Evolutionary conservation across 2,888 invertebrate species (phyloP), one percentile per base, ranked within the genome.

Genomic region (Galeopsomyia nigrocyanea): DNA sequence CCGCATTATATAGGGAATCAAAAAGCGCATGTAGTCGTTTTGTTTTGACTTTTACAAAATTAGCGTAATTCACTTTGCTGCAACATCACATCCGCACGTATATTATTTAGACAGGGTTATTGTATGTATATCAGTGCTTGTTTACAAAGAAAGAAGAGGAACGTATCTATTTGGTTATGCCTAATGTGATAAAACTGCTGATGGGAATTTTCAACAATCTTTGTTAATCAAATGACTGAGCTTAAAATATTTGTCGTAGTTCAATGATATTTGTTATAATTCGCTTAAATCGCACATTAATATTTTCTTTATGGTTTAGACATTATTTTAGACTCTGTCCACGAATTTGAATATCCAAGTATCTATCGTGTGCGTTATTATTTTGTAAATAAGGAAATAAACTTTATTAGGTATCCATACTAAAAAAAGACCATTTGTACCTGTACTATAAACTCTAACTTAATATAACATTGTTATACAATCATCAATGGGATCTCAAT

Each of bases 181-280:
- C 39, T 39, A 39, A 39, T 39, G 39, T 39, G 39, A 39, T 39
- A 39, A 39, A 39, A 39, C 39, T 39, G 10, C 5, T 39, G 39
- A 55, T 68, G 9, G 0, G 26, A 61, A 53, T 61, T 21, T 26
- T 16, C 61, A 68, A 46, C 13, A 61, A 68, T 67, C 58, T 53
- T 21, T 46, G 47, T 68, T 60, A 61, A 47, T 51, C 5, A 1
- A 61, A 68, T 60, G 53, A 68, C 68, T 61, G 68, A 61, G 53
- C 53, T 61, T 60, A 53, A 68, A 53, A 53, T 53, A 61, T 53
- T n/a, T 53, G 21, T 60, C 39, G 13, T 51, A 19, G 46, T 46
- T 51, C 7, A 21, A n/a, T 16, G 39, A 50, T 26, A 26, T 51
- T 39, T 13, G 7, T 53, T 26, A 55, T 17, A 53, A 22, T 47